A percentile compares a stretch with the other conserved stretches of the same genome.
These are phyloP conservation scores for Cephus nigrinus DNA, from an alignment of 2,888 invertebrate species.

Conservation along the genomic window DNA sequence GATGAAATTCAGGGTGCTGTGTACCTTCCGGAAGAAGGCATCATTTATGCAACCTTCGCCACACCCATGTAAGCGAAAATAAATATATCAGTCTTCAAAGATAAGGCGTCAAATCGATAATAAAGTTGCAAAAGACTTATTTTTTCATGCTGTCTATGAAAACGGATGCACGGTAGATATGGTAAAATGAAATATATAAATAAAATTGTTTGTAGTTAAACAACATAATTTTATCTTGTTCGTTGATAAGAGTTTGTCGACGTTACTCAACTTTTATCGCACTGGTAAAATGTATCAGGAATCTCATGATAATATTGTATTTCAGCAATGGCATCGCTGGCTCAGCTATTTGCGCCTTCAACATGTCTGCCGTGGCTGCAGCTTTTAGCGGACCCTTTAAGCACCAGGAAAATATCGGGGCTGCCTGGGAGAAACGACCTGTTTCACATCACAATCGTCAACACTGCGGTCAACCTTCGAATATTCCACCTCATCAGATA, in stretches of 20 bases:
- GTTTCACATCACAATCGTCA: conserved; percentile 68
- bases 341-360: conserved; percentile 92
- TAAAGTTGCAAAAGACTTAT: background rate
- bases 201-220: background rate
- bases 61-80: conserved; percentile 75
- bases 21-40: conserved; percentile 80
- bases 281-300: background rate
- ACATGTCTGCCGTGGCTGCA: conserved; percentile 81
- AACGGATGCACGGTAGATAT: background rate
- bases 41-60: conserved; percentile 87
- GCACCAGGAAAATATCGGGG: conserved; percentile 80
- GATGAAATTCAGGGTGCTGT: conserved; percentile 89
- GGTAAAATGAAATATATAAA: background rate
- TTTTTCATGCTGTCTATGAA: background rate
- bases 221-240: background rate
- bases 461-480: conserved; percentile 54
- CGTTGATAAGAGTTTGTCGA: background rate
- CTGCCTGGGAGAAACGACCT: conserved; percentile 79
- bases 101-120: background rate
- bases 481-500: conserved; percentile 63
- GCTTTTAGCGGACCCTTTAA: conserved; percentile 90
- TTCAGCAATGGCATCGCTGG: conserved; percentile 86
- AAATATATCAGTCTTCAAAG: background rate
- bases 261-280: background rate
- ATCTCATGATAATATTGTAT: background rate